Evolutionary conservation across 2,113 vertebrate species (phyloP).

Genomic region (Pseudorasbora parva): DNA sequence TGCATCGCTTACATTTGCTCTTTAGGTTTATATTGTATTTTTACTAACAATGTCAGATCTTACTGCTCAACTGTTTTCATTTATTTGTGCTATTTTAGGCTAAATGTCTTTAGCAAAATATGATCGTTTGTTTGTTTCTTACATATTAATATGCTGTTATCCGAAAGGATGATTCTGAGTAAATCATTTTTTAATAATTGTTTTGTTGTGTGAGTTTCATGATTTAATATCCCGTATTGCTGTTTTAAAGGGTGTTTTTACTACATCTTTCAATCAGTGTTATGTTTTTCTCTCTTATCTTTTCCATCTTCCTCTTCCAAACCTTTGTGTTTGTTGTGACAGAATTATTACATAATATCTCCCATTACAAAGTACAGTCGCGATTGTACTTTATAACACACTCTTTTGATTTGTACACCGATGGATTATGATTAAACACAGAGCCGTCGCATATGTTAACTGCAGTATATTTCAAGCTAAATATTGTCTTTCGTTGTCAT

Average conservation of each 20-base stretch:
- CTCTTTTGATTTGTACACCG: background rate
- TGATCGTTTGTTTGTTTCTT: background rate
- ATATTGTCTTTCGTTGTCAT: background rate
- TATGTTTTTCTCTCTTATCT: background rate
- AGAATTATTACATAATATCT: conserved; percentile 16
- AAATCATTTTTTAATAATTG: too few relatives aligned
- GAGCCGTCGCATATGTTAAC: background rate
- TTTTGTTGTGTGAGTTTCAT: too few relatives aligned
- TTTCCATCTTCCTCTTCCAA: background rate
- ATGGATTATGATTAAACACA: conserved; percentile 12
- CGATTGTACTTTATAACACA: background rate
- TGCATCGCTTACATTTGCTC: background rate
- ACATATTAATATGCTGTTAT: too few relatives aligned
- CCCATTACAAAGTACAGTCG: background rate
- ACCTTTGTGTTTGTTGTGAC: conserved; percentile 16
- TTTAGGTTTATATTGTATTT: background rate
- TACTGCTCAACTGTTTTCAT: background rate
- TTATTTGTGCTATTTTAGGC: background rate
- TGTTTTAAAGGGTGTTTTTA: background rate
- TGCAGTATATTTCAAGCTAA: background rate
- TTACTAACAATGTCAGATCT: background rate
- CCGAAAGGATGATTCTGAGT: too few relatives aligned
- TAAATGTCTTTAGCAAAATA: background rate
- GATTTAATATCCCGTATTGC: background rate
- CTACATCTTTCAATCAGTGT: background rate